Evolutionary conservation across 2,113 vertebrate species (phyloP).

Genomic region (Anguilla rostrata): DNA sequence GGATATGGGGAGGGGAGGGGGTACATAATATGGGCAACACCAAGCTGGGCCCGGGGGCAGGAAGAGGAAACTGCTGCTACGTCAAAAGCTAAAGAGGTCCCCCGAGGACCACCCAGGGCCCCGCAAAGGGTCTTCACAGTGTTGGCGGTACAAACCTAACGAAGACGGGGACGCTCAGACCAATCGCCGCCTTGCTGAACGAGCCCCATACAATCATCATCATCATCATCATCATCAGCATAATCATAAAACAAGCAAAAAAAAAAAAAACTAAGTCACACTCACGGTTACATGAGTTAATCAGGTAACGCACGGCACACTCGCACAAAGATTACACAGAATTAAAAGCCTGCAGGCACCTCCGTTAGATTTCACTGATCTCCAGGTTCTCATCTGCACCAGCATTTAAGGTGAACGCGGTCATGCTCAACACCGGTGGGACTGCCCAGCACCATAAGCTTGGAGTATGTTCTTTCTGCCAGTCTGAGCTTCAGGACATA

Average conservation of each 20-base stretch:
- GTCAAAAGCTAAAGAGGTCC: background rate
- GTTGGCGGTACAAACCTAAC: conserved; percentile 21
- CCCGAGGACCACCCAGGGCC: background rate
- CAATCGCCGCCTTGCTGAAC: background rate
- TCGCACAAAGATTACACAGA: background rate
- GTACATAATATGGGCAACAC: background rate
- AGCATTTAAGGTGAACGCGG: background rate
- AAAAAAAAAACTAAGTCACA: background rate
- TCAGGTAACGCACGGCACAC: background rate
- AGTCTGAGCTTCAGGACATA: too few species aligned
- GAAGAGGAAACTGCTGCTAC: background rate
- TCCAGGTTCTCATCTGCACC: background rate
- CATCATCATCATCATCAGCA: too few species aligned
- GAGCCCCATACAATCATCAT: background rate
- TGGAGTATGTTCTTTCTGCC: too few species aligned
- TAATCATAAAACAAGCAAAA: too few species aligned
- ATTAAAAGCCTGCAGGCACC: background rate
- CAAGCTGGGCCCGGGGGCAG: background rate
- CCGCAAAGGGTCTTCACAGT: conserved; percentile 9
- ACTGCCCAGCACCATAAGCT: too few species aligned
- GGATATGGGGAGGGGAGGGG: background rate
- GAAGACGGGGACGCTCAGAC: background rate
- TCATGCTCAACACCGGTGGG: background rate
- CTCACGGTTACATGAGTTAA: background rate
- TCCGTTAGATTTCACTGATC: background rate